These are phyloP conservation scores for Columba janthina DNA, from an alignment of 2,113 vertebrate species.

Conservation along the genomic window DNA sequence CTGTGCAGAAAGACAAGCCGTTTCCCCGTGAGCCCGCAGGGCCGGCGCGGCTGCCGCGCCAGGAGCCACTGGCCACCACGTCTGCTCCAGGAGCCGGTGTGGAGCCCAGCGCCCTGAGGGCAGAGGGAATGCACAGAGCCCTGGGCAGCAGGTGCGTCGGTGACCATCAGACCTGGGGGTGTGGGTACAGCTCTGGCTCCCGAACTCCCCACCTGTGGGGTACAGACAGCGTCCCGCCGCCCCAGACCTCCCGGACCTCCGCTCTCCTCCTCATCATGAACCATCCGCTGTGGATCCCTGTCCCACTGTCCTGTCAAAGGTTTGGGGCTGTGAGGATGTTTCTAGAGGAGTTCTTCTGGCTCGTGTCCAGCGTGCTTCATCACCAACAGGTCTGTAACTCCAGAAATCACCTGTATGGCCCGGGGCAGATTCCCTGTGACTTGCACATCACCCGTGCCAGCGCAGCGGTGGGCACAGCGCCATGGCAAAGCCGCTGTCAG, in stretches of 20 bases:
- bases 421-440: accelerated
- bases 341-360: background rate
- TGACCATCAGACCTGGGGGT: background rate
- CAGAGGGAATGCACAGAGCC: background rate
- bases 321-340: background rate
- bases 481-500: background rate
- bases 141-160: background rate
- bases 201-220: background rate
- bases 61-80: accelerated
- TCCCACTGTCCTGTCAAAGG: background rate
- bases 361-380: background rate
- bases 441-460: accelerated
- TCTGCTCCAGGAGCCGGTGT: too few relatives aligned
- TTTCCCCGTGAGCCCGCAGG: background rate
- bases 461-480: background rate
- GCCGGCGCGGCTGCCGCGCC: accelerated
- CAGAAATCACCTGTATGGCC: background rate
- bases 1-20: background rate
- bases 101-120: background rate
- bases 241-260: background rate
- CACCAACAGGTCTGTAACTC: too few relatives aligned
- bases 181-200: background rate
- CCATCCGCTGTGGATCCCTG: background rate
- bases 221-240: accelerated
- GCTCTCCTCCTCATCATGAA: accelerated